Conservation (phyloP, 2,113 vertebrate genomes). For the Alouatta palliata region DNA sequence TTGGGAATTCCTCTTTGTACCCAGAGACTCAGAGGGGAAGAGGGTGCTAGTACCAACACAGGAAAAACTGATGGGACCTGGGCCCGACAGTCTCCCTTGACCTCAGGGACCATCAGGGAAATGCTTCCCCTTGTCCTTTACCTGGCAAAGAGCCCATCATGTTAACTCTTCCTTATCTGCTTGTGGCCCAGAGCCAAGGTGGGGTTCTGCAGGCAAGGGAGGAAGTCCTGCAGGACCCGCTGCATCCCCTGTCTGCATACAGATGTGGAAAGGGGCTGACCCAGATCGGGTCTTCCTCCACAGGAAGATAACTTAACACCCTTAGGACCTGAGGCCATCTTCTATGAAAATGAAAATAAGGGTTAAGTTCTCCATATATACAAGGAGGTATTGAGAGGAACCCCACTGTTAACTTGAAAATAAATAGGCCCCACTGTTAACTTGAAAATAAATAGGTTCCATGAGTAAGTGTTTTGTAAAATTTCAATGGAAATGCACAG, state of each 20-base stretch:
- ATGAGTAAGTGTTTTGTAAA: background rate
- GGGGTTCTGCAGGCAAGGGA: background rate
- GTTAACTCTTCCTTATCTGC: background rate
- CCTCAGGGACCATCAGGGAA: background rate
- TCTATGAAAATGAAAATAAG: conserved; percentile 3
- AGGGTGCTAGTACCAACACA: background rate
- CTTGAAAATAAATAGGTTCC: conserved; percentile 57
- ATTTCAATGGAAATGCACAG: background rate
- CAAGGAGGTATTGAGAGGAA: background rate
- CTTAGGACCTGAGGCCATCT: background rate
- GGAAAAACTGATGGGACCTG: background rate
- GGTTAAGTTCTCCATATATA: background rate
- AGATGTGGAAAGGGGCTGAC: background rate
- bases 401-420: conserved; percentile 50
- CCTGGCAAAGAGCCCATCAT: background rate
- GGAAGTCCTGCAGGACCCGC: background rate
- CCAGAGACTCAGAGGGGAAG: background rate
- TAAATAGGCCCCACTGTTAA: background rate
- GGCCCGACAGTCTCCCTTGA: background rate
- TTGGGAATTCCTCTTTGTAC: background rate
- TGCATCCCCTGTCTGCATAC: background rate
- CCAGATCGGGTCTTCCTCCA: background rate
- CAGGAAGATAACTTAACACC: background rate
- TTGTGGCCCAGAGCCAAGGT: background rate
- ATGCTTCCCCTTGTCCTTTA: background rate